Base-by-base conservation (phyloP, 2,797 vertebrate genomes). In the Mergus octosetaceus region DNA sequence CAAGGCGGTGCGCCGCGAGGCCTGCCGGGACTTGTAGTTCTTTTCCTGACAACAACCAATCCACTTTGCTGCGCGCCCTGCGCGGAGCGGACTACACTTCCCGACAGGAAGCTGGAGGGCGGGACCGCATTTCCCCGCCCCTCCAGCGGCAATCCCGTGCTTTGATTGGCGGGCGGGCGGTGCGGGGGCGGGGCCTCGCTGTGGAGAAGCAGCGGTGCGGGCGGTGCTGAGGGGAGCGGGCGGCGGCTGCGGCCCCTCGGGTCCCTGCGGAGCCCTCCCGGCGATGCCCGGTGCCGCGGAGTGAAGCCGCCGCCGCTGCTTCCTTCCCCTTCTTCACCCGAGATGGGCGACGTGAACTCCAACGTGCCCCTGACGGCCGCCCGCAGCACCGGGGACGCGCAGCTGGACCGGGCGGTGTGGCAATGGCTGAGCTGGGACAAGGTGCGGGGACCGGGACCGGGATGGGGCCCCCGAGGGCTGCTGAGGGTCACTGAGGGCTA, bases 361-460 rank as follows among this genome's bases (percentile, higher is more conserved):
- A 98, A 98, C 96, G 94, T 97, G 57, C 95, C 97, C 7, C 47
- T 49, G 47, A 49, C 47, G 36, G 51, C 91, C 89, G 87, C 88
- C 78, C 95, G 86, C 87, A 95, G 94, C 79, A 98, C 98, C 81
- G 98, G 98, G 8, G 98, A 99, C 93, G 96, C 96, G 84, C 97
- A 97, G 97, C 97, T 99, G 53, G 98, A 99, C 96, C 95, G 96
- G 69, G 98, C 98, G 60, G 95, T 98, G 87, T 97, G 93, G 65
- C 98, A 97, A 91, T 99, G 99, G 99, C 94, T 99, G 54, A 94
- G 92, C 61, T 99, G 99, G 99, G 99, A 99, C 95, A 97, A 98
- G 98, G 99, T 99, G 93, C 68, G 47, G 47, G 47, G 47, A 49
- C 47, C 7, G 22, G 47, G 47, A 22, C 22, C 22, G 47, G 22